Evolutionary conservation across 2,797 vertebrate genomes (phyloP).

Genomic region (Oreortyx pictus): DNA sequence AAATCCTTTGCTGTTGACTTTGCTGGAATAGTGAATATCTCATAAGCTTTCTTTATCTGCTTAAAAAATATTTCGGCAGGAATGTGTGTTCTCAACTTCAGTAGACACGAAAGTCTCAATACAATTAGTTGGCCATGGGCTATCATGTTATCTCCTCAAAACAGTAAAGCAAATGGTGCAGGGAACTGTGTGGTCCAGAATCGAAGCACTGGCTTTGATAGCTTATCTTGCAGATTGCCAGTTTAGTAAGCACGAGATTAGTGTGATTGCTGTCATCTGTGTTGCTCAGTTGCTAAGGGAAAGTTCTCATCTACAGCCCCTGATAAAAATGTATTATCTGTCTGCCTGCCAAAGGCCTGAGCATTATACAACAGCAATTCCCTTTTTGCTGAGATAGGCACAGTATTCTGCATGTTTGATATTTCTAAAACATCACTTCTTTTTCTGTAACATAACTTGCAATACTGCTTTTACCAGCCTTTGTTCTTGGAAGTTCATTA

Average conservation of each 20-base stretch:
- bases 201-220: not conserved
- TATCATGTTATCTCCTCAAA: not conserved
- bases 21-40: not conserved
- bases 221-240: not conserved
- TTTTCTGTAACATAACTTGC: not conserved
- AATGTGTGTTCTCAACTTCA: not conserved
- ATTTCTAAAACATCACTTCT: not conserved
- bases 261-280: not conserved
- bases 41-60: not conserved
- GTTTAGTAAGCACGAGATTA: not conserved
- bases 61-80: not conserved
- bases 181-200: not conserved
- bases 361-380: not conserved
- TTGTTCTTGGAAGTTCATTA: not conserved
- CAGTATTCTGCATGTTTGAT: not conserved
- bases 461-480: not conserved
- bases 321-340: not conserved
- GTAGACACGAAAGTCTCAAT: not conserved
- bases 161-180: not conserved
- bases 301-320: not conserved
- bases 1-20: not conserved
- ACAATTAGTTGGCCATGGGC: not conserved
- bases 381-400: not conserved
- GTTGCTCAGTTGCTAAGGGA: not conserved
- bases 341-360: not conserved